Conservation (phyloP, 23 tunicate species). For the Ascidia mentula region DNA sequence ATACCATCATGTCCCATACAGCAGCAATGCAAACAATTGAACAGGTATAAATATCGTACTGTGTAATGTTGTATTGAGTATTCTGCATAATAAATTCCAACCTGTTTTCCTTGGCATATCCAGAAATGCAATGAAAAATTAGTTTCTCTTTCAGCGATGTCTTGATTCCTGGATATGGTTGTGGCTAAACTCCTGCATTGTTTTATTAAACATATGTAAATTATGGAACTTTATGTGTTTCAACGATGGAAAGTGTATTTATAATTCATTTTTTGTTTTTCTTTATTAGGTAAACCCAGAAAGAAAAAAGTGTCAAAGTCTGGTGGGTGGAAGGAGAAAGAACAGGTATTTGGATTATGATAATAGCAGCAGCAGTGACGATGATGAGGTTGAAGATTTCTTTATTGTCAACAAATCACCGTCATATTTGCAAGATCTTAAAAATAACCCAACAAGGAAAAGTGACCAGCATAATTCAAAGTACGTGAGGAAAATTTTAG, state of each 20-base stretch:
- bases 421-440: conserved; percentile 6
- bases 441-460: neutral
- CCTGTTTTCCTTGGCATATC: no score
- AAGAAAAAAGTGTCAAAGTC: conserved; percentile 12
- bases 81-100: neutral
- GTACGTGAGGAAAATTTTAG: no score
- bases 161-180: no score
- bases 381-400: neutral
- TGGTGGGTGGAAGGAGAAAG: conserved; percentile 35
- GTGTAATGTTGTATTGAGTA: neutral
- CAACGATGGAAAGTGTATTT: neutral
- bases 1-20: conserved; percentile 45
- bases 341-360: conserved; percentile 66
- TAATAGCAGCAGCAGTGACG: conserved; percentile 38
- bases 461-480: no score
- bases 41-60: conserved; percentile 35
- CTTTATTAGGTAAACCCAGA: conserved; percentile 6
- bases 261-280: neutral
- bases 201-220: no score
- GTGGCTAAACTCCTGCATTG: no score
- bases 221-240: no score
- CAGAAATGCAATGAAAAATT: no score
- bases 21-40: conserved; percentile 83
- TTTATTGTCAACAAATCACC: conserved; percentile 15
- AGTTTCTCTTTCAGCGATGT: no score